Evolutionary conservation across 2,888 invertebrate species (phyloP), one percentile per base, ranked within the genome.

Genomic region (Hirtodrosophila alboralis): DNA sequence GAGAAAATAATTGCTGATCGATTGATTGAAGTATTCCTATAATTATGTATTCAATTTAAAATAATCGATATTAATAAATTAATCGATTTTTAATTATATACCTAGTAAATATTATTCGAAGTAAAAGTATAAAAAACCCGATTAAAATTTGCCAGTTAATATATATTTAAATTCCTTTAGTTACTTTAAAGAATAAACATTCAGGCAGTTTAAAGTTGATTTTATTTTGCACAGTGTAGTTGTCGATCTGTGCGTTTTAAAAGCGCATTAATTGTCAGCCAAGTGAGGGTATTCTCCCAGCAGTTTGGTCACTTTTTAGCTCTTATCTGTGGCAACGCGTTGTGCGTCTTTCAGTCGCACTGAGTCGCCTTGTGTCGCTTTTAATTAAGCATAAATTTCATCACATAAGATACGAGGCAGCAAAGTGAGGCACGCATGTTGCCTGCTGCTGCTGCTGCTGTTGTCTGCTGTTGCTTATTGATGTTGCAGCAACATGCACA

Each of bases 301-400:
- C 45, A 27, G 45, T n/a, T 40, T 34, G 23, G 12, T 13, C 51
- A 9, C 23, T 38, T 38, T 38, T 30, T 28, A 23, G 38, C 38
- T 38, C 53, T 78, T 74, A 69, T 84, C 80, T 44, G 40, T 12
- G 23, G 30, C 54, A 56, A 74, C 54, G 67, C 53, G 72, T 66
- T 54, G 60, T 74, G 73, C 75, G 76, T 71, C 34, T 38, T 38
- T 12, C 34, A 27, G 31, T 63, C 61, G 52, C 33, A 43, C 21
- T 43, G 49, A 44, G 49, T 49, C 18, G 72, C 66, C 54, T 69
- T 80, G 77, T 88, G 88, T 88, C 88, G 81, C 78, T 88, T 88
- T 88, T 88, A 88, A 88, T 88, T 88, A 88, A 85, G 89, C 88
- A 88, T 89, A 89, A 88, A 88, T 88, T 88, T 88, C 87, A 86